These are phyloP conservation scores for Pocota personata DNA, from an alignment of 2,888 invertebrate genomes.

Conservation along the genomic window DNA sequence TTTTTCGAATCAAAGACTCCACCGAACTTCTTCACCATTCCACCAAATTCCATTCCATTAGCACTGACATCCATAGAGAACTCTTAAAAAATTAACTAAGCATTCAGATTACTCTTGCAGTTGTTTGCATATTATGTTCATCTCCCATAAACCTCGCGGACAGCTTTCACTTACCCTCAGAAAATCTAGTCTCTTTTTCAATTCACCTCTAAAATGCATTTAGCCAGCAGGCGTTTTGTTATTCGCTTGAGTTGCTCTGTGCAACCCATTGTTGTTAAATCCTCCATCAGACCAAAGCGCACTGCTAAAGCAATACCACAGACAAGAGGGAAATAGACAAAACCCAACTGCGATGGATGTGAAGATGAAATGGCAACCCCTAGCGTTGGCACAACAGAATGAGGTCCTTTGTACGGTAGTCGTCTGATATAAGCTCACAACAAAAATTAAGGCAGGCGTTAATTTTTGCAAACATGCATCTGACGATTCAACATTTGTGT, in stretches of 20 bases:
- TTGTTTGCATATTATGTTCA: background rate
- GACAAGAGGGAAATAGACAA: slow-evolving; percentile 17
- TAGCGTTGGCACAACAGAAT: background rate
- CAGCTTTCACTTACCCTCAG: background rate
- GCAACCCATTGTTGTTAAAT: slow-evolving; percentile 25
- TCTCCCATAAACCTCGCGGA: background rate
- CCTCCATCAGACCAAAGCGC: slow-evolving; percentile 19
- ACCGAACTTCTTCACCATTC: too few species aligned
- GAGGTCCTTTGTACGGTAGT: slow-evolving; percentile 34
- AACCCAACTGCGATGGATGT: slow-evolving; percentile 14
- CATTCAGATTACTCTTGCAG: background rate
- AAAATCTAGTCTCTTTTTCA: background rate
- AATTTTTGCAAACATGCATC: slow-evolving; percentile 7
- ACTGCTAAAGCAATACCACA: background rate
- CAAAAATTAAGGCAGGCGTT: slow-evolving; percentile 24
- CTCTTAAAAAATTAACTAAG: background rate
- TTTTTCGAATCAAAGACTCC: too few species aligned
- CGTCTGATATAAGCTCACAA: slow-evolving; percentile 19
- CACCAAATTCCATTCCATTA: background rate
- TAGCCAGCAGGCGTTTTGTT: slow-evolving; percentile 24
- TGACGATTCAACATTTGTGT: slow-evolving; percentile 2
- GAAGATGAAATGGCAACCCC: slow-evolving; percentile 17
- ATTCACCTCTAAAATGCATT: slow-evolving; percentile 34
- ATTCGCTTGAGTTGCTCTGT: slow-evolving; percentile 30
- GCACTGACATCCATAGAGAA: background rate